A percentile compares a stretch with the other conserved stretches of the same genome.
Conservation (phyloP, 64 coral and sea anemone species). For the Exaiptasia diaphana region DNA sequence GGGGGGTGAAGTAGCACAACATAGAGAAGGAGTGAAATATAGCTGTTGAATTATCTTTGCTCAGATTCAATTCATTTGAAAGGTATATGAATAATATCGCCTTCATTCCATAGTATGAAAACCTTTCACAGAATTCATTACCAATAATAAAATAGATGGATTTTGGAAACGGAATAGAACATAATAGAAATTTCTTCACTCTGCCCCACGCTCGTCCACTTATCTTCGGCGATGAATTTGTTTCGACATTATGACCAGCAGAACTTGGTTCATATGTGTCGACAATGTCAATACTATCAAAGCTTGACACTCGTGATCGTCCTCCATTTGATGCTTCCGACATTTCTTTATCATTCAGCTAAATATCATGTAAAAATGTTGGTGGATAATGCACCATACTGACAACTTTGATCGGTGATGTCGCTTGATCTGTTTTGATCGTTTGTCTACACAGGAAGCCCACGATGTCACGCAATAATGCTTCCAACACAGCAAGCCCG, state of each 20-base stretch:
- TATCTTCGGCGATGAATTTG: neutral
- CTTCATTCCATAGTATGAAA: constrained; percentile 88
- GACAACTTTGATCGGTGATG: too few species aligned
- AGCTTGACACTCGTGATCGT: too few species aligned
- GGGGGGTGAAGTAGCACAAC: constrained; percentile 87
- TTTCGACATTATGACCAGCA: neutral
- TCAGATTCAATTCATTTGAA: constrained; percentile 51
- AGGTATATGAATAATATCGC: constrained; percentile 85
- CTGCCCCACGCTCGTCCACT: constrained; percentile 66
- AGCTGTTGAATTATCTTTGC: constrained; percentile 51
- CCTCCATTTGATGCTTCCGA: too few species aligned
- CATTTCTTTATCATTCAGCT: too few species aligned
- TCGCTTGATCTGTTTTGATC: too few species aligned
- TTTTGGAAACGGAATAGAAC: constrained; percentile 61
- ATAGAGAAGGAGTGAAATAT: constrained; percentile 78
- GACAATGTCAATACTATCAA: too few species aligned
- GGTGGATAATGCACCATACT: too few species aligned
- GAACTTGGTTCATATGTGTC: too few species aligned
- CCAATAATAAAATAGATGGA: constrained; percentile 80
- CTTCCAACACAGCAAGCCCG: too few species aligned
- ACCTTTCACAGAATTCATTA: constrained; percentile 81
- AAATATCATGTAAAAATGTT: too few species aligned
- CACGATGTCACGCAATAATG: too few species aligned
- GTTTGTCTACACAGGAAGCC: too few species aligned
- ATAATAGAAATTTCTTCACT: constrained; percentile 46